phyloP scores from a whole-genome alignment of 2,797 vertebrate genomes.

The Cetoscarus ocellatus region DNA sequence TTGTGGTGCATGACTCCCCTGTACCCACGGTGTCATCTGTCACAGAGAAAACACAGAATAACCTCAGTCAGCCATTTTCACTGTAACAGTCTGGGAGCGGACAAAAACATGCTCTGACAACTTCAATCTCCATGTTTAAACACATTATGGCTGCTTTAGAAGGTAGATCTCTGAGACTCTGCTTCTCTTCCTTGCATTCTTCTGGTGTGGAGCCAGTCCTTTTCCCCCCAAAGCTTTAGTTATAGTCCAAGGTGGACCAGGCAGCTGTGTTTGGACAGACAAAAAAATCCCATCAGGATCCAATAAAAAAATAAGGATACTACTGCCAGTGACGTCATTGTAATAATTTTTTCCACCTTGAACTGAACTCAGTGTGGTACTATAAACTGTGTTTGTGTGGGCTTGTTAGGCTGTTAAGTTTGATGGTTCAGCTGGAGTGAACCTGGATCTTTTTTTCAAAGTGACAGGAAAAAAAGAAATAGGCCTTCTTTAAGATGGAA shows the following conservation, averaged over 20 bases:
- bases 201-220: conserved; percentile 30
- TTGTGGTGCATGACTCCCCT: conserved; percentile 5
- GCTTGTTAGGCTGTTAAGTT: not conserved
- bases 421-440: not conserved
- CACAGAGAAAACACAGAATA: conserved; percentile 15
- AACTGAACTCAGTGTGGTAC: not conserved
- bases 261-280: conserved; percentile 67
- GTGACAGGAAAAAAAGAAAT: not conserved
- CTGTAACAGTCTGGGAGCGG: conserved; percentile 3
- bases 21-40: not conserved
- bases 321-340: conserved; percentile 20
- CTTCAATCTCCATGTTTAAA: not conserved
- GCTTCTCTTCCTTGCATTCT: conserved; percentile 16
- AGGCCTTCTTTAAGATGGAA: too few relatives aligned
- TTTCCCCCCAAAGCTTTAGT: conserved; percentile 35
- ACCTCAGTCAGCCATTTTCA: conserved; percentile 1
- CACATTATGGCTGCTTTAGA: not conserved
- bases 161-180: conserved; percentile 9
- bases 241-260: conserved; percentile 34
- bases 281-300: conserved; percentile 39
- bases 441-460: not conserved
- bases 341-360: not conserved
- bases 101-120: conserved; percentile 2
- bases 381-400: not conserved
- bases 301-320: conserved; percentile 8